These are phyloP conservation scores for Drosophila vallismaia DNA, from an alignment of 2,888 invertebrate species.

Conservation along the genomic window DNA sequence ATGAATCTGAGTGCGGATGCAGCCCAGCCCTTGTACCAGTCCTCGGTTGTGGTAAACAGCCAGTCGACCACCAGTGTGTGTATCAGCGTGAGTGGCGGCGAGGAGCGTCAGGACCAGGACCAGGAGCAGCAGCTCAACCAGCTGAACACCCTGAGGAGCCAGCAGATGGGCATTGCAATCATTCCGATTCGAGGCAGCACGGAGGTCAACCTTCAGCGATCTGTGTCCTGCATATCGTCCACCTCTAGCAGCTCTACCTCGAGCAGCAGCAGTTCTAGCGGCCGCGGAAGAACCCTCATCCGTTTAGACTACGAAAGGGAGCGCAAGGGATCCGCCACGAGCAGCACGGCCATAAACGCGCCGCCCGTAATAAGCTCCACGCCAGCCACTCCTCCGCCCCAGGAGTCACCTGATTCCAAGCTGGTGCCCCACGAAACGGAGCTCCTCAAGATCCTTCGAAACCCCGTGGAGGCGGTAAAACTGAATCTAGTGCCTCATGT, in stretches of 20 bases:
- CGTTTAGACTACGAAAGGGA: slow-evolving; percentile 82
- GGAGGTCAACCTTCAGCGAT: slow-evolving; percentile 76
- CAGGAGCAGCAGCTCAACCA: slow-evolving; percentile 63
- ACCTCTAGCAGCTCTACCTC: slow-evolving; percentile 74
- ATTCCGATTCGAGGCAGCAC: slow-evolving; percentile 83
- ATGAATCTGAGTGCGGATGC: slow-evolving; percentile 88
- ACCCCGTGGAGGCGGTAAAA: slow-evolving; percentile 91
- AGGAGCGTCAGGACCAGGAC: slow-evolving; percentile 69
- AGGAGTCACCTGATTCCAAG: slow-evolving; percentile 4
- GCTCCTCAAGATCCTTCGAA: slow-evolving; percentile 86
- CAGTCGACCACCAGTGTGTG: slow-evolving; percentile 87
- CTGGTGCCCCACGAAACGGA: slow-evolving; percentile 84
- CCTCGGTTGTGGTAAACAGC: slow-evolving; percentile 87
- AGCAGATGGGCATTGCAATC: slow-evolving; percentile 81
- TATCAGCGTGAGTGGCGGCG: slow-evolving; percentile 84
- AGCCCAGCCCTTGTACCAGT: slow-evolving; percentile 88
- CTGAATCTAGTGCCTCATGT: slow-evolving; percentile 91
- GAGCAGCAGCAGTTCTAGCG: slow-evolving; percentile 71
- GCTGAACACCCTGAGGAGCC: slow-evolving; percentile 81
- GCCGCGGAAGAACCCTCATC: slow-evolving; percentile 82
- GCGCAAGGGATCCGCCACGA: slow-evolving; percentile 44
- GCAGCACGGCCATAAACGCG: slow-evolving; percentile 64
- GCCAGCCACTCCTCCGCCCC: slow-evolving; percentile 46
- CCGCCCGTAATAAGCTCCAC: slow-evolving; percentile 57
- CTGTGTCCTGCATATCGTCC: slow-evolving; percentile 82